Base-by-base conservation (phyloP, 2,113 vertebrate species). In the Heterocephalus glaber region DNA sequence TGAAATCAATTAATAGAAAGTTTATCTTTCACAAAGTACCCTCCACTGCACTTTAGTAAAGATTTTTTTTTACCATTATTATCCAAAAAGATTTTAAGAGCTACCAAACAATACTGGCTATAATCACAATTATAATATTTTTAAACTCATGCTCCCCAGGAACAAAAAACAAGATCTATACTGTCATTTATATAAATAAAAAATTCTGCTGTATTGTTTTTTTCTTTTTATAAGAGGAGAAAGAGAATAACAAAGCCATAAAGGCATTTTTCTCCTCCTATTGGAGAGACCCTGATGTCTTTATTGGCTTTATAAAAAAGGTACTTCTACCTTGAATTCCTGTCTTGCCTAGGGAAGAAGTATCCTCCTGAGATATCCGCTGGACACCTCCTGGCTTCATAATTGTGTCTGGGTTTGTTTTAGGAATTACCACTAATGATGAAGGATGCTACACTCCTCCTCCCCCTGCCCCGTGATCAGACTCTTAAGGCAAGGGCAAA, bases 71-170 rank as follows among this genome's bases (percentile, higher is more conserved):
- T 10, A 52, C 86, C 33, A 86, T 94, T 92, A 79, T 95, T 86
- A 93, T 84, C 56, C 81, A 80, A 65, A 58, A 89, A 93, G 72
- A 49, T 87, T 96, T 96, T 70, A 89, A 80, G 74, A 92, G 61
- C 41, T 84, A 44, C 9, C 74, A 54, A 80, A 86, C 47, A 83
- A 92, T 6, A 26, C 52, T 89, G 65, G 16, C 54, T 82, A 30
- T 86, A 60, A 96, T 84, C 81, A 79, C 66, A 95, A 86, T 74
- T 63, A 70, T 41, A 82, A 82, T 86, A 72, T 56, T 95, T 28
- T 89, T 89, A 87, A 87, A 77, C 13, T 81, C 30, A 65, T 61
- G 3, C 30, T 88, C 30, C 60, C 14, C 86, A 92, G 76, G 81
- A 77, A 66, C 41, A 74, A 94, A 94, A 96, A 61, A 47, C 83